phyloP scores from a whole-genome alignment of 2,888 invertebrate genomes.

The Criorhina ranunculi region DNA sequence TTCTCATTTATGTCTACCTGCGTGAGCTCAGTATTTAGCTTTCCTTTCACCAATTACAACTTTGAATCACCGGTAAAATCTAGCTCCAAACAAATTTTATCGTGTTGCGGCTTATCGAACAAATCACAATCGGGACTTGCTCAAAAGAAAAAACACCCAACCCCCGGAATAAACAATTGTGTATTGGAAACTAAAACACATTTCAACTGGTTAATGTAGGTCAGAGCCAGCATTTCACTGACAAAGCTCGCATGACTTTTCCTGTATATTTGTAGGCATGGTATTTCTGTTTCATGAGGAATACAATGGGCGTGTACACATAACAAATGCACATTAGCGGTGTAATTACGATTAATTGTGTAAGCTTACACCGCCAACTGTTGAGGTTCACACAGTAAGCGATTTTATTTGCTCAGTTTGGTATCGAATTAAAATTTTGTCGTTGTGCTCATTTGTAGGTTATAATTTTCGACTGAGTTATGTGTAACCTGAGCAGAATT shows the following conservation, averaged over 20 bases:
- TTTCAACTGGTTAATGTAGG: not conserved
- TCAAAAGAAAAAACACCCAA: not conserved
- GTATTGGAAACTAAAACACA: not conserved
- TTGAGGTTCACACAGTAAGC: not conserved
- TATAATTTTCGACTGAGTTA: too few species aligned
- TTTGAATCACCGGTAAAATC: too few species aligned
- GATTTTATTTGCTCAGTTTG: not conserved
- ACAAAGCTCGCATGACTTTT: not conserved
- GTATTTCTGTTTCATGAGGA: not conserved
- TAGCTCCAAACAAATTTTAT: too few species aligned
- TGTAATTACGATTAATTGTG: constrained; percentile 2
- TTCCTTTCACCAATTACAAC: too few species aligned
- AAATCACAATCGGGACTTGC: not conserved
- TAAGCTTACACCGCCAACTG: not conserved
- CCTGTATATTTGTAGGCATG: not conserved
- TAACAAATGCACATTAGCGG: not conserved
- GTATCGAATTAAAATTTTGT: too few species aligned
- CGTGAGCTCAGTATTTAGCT: too few species aligned
- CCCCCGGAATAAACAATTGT: not conserved
- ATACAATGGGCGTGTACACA: not conserved
- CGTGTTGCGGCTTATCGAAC: not conserved
- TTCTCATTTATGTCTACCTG: too few species aligned
- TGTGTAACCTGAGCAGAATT: too few species aligned
- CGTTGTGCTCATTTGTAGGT: too few species aligned
- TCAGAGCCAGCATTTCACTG: not conserved